Conservation (phyloP, 2,797 vertebrate species). For the Ciconia nigra region DNA sequence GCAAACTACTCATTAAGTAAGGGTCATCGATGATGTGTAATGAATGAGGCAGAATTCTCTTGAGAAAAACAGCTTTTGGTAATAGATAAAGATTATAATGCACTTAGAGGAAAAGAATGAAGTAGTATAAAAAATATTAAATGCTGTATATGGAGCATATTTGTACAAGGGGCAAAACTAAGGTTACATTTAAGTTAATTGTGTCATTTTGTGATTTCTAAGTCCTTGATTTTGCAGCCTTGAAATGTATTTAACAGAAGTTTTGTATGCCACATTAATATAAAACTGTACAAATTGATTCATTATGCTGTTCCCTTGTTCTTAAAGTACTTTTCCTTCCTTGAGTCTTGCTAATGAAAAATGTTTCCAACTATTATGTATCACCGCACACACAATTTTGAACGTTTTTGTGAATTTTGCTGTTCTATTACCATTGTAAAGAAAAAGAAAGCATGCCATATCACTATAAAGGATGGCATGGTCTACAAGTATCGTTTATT, state of each 20-base stretch:
- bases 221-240: background rate
- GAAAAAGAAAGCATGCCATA: background rate
- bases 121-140: background rate
- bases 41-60: background rate
- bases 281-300: background rate
- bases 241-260: background rate
- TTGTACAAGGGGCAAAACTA: background rate
- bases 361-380: background rate
- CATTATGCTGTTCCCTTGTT: background rate
- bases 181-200: background rate
- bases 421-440: background rate
- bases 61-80: background rate
- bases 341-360: background rate
- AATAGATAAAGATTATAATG: background rate
- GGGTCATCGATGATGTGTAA: background rate
- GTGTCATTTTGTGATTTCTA: background rate
- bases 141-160: background rate
- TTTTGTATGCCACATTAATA: background rate
- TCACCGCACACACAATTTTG: background rate
- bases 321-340: background rate
- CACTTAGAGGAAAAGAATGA: background rate
- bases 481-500: background rate
- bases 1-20: background rate
- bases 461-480: background rate
- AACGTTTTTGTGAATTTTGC: background rate